Conservation (phyloP, 2,113 vertebrate species). For the Erinaceus europaeus region DNA sequence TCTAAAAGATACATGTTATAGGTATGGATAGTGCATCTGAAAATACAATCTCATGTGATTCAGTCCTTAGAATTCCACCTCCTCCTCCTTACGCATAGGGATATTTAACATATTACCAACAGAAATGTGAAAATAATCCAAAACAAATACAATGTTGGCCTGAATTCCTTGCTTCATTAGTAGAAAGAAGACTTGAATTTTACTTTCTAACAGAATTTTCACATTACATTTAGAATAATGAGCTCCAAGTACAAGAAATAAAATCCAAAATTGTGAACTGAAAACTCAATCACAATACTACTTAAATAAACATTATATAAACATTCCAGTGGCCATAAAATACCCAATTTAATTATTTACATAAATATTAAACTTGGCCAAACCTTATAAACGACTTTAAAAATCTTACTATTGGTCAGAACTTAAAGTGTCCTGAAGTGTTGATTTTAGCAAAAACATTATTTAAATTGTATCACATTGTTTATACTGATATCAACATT, state of each 20-base stretch:
- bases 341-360: slow-evolving; percentile 51
- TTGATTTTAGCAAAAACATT: slow-evolving; percentile 60
- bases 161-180: neutral
- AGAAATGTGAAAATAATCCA: neutral
- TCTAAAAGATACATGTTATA: neutral
- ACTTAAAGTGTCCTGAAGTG: slow-evolving; percentile 42
- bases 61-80: neutral
- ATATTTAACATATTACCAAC: neutral
- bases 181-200: slow-evolving; percentile 13
- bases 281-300: slow-evolving; percentile 40
- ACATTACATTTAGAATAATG: slow-evolving; percentile 5
- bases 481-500: slow-evolving; percentile 64
- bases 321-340: slow-evolving; percentile 40
- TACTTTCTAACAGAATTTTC: slow-evolving; percentile 24
- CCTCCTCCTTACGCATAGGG: neutral
- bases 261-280: slow-evolving; percentile 43
- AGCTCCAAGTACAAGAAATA: neutral
- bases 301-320: slow-evolving; percentile 61
- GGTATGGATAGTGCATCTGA: no score
- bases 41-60: neutral
- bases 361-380: slow-evolving; percentile 64
- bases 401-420: slow-evolving; percentile 55
- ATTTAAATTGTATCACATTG: slow-evolving; percentile 57
- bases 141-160: neutral
- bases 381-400: slow-evolving; percentile 54